These are phyloP conservation scores for Pipistrellus pipistrellus DNA, from an alignment of 2,797 vertebrate genomes.

Conservation along the genomic window DNA sequence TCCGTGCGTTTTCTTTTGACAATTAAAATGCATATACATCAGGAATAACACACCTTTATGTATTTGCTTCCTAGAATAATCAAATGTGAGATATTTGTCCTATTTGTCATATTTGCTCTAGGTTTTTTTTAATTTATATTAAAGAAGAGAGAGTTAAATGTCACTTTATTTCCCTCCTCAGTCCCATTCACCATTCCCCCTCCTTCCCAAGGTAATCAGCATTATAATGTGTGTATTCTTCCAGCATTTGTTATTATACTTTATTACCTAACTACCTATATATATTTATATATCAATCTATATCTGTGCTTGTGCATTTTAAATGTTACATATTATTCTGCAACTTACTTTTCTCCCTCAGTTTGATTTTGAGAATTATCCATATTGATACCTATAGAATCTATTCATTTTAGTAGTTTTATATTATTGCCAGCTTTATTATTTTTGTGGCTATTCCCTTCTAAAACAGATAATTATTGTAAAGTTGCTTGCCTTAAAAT, in stretches of 20 bases:
- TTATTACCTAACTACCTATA: neutral
- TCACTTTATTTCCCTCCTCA: conserved; percentile 10
- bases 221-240: conserved; percentile 42
- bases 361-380: conserved; percentile 49
- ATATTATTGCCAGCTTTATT: conserved; percentile 60
- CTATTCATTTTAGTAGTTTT: conserved; percentile 62
- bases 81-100: neutral
- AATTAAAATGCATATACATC: conserved; percentile 46
- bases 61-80: conserved; percentile 51
- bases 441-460: conserved; percentile 44
- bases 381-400: conserved; percentile 27
- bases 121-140: conserved; percentile 47
- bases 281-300: neutral
- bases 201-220: conserved; percentile 15
- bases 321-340: conserved; percentile 3
- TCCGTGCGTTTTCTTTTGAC: conserved; percentile 54
- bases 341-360: conserved; percentile 42
- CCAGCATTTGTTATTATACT: neutral
- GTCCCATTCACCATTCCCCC: neutral
- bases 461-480: conserved; percentile 56
- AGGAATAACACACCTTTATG: conserved; percentile 54
- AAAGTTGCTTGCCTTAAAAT: conserved; percentile 54
- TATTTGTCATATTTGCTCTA: neutral
- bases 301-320: neutral
- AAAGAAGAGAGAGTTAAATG: conserved; percentile 46